Conservation (phyloP, 2,113 vertebrate genomes). For the Electrona antarctica region DNA sequence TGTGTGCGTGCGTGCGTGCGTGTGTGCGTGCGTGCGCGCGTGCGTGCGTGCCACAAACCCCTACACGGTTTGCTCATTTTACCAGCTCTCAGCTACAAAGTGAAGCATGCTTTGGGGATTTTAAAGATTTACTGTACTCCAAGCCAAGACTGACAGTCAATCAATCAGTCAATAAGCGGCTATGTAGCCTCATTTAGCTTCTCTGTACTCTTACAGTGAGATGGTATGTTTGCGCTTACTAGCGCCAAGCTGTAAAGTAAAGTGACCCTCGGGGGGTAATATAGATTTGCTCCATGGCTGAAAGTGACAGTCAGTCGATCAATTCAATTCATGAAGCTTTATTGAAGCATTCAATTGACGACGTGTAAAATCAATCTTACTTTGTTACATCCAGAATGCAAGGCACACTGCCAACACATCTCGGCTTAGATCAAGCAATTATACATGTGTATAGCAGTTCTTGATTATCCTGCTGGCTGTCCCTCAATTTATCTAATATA, state of each 20-base stretch:
- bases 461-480: slow-evolving; percentile 21
- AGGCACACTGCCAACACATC: neutral
- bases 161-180: slow-evolving; percentile 49
- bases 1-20: too few species aligned
- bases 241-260: neutral
- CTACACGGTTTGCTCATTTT: too few species aligned
- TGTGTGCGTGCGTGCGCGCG: too few species aligned
- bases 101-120: slow-evolving; percentile 36
- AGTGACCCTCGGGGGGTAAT: neutral
- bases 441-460: neutral
- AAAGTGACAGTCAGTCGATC: neutral
- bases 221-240: neutral
- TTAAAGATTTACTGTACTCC: slow-evolving; percentile 43
- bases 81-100: neutral
- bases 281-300: slow-evolving; percentile 5
- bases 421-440: slow-evolving; percentile 6
- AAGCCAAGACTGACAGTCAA: slow-evolving; percentile 37
- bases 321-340: slow-evolving; percentile 2
- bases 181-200: slow-evolving; percentile 41
- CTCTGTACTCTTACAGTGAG: slow-evolving; percentile 9
- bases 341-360: too few species aligned
- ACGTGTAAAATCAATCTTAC: neutral
- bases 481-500: neutral
- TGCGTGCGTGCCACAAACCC: too few species aligned
- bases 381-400: neutral